Percentiles rank a stretch among this genome's conserved stretches.
Conservation (phyloP, 1,140 invertebrate genomes). For the Brachionus paranguensis region DNA sequence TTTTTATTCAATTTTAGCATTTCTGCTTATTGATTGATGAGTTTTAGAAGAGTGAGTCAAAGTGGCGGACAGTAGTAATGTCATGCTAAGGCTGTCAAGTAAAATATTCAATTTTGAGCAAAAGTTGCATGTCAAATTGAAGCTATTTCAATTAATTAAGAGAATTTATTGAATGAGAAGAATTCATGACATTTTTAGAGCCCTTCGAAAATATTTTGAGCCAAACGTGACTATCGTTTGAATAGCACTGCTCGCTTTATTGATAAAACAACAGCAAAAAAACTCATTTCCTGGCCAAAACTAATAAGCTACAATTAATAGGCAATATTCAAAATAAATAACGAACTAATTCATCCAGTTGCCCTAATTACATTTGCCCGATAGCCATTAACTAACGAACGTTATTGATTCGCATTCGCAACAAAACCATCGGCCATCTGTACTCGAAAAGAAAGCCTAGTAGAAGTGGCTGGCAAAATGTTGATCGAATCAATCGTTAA, state of each 20-base stretch:
- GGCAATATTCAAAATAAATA: constrained; percentile 2
- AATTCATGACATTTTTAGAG: constrained; percentile 4
- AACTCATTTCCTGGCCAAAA: background rate
- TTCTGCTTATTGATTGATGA: background rate
- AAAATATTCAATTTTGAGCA: background rate
- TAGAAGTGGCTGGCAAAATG: background rate
- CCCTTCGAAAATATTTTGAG: background rate
- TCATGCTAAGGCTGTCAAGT: background rate
- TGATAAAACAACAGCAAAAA: background rate
- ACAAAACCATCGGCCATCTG: background rate
- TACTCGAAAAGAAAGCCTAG: background rate
- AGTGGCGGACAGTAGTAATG: background rate
- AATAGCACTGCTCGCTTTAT: background rate
- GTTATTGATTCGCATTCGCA: background rate
- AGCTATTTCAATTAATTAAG: background rate
- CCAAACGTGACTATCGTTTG: background rate
- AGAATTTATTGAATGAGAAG: background rate
- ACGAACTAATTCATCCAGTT: constrained; percentile 10
- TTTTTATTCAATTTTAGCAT: too few species aligned
- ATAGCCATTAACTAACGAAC: background rate
- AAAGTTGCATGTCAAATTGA: background rate
- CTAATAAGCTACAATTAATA: constrained; percentile 18
- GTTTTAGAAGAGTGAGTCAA: background rate
- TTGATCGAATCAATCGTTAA: background rate
- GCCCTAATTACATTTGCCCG: background rate